Conservation (phyloP, 2,113 vertebrate genomes). For the Cavia porcellus region DNA sequence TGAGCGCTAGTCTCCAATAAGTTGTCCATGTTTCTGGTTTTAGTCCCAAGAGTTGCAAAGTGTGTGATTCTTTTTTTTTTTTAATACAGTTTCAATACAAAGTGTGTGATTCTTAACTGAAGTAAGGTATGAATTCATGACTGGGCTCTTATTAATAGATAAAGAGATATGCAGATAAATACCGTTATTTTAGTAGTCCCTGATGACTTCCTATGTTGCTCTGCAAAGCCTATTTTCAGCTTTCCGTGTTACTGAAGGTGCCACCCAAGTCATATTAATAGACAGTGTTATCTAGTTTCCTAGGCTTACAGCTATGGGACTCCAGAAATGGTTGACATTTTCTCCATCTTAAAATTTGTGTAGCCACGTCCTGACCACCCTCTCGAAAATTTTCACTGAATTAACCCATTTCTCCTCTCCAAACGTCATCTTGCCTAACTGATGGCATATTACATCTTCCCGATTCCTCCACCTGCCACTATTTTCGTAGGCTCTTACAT, state of each 20-base stretch:
- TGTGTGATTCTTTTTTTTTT: too few species aligned
- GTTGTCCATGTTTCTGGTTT: constrained; percentile 22
- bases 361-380: background rate
- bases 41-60: background rate
- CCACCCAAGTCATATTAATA: background rate
- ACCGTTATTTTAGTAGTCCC: background rate
- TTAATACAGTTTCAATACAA: too few species aligned
- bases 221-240: background rate
- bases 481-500: background rate
- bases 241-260: constrained; percentile 34
- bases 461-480: background rate
- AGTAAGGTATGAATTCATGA: background rate
- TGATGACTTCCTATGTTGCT: background rate
- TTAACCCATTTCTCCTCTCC: background rate
- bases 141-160: background rate
- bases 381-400: constrained; percentile 41
- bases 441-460: background rate
- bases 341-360: constrained; percentile 25
- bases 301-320: background rate
- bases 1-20: background rate
- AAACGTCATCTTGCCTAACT: background rate
- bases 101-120: constrained; percentile 15
- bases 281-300: background rate
- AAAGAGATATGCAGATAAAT: background rate
- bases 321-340: background rate